Evolutionary conservation across 2,888 invertebrate genomes (phyloP).

Genomic region (Noctua fimbriata): DNA sequence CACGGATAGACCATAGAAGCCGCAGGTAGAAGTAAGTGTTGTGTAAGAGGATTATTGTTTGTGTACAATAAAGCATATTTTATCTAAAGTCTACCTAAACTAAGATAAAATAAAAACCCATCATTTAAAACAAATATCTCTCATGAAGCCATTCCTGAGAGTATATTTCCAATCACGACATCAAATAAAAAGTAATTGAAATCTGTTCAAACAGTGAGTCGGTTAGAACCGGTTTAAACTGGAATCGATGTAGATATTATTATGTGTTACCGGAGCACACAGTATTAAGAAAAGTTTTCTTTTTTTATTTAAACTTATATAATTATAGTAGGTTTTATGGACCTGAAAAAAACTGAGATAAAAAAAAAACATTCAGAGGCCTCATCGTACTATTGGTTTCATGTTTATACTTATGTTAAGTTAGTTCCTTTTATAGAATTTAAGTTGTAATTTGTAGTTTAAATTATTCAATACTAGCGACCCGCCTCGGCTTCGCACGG

Average conservation of each 20-base stretch:
- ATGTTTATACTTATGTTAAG: not conserved
- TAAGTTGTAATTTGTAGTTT: too few species aligned
- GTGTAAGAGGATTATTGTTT: not conserved
- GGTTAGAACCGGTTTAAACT: conserved; percentile 16
- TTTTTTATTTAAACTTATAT: not conserved
- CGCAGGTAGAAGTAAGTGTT: too few species aligned
- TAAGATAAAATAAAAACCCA: conserved; percentile 6
- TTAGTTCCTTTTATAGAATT: too few species aligned
- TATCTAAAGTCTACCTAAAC: not conserved
- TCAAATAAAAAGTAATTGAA: conserved; percentile 55
- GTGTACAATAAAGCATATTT: not conserved
- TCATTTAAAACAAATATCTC: conserved; percentile 5
- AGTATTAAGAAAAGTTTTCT: not conserved
- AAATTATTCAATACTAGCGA: too few species aligned
- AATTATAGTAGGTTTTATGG: not conserved
- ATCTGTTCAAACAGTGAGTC: conserved; percentile 50
- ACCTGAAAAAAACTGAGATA: not conserved
- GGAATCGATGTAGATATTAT: conserved; percentile 3
- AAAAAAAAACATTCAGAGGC: too few species aligned
- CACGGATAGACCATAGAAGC: not conserved
- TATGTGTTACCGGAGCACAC: not conserved
- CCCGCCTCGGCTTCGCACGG: too few species aligned
- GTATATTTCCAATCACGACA: conserved; percentile 40
- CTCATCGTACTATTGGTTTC: not conserved
- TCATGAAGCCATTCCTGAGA: conserved; percentile 6